Evolutionary conservation across 2,888 invertebrate genomes (phyloP), one percentile per base, ranked within the genome.

Genomic region (Microctonus aethiopoides): DNA sequence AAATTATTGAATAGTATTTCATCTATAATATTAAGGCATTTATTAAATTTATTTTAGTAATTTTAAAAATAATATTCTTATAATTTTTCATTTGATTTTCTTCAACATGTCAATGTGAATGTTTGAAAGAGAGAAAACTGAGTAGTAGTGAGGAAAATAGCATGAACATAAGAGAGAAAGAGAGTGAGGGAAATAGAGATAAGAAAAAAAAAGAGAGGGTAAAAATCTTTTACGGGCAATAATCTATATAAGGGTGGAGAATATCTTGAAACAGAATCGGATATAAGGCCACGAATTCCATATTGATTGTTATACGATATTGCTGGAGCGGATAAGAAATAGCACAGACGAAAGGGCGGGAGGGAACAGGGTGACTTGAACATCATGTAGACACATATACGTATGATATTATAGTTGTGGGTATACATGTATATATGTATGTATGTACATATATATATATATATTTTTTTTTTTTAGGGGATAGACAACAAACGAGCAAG

Each of bases 241-340:
- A 32, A 29, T 39, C 24, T 6, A 20, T 32, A 54, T 54, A 26
- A n/a, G 54, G 26, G n/a, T 54, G 20, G 16, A 62, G 7, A 9
- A 52, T 20, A 66, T 59, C 26, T 65, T 63, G 60, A 41, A 73
- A 72, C 41, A 76, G 73, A 75, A 74, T 54, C 67, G 72, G 73
- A 74, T 72, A 75, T 72, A 72, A 70, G 20, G 76, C 71, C 67
- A 65, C 73, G 71, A 78, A 77, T 78, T 76, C 72, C 69, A 75
- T 77, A 81, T 81, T 78, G 81, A 81, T 80, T 79, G 77, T 76
- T 75, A 75, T 76, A 75, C 73, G 76, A 79, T 80, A 78, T 77
- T 70, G 71, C 68, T 75, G 68, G 68, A 67, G 71, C 71, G 20
- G 71, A 65, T 60, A 70, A 74, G 74, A 75, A 39, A 39, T 39